A percentile compares a stretch with the other conserved stretches of the same genome.
Conservation (phyloP, 2,113 vertebrate species). For the Menura novaehollandiae region DNA sequence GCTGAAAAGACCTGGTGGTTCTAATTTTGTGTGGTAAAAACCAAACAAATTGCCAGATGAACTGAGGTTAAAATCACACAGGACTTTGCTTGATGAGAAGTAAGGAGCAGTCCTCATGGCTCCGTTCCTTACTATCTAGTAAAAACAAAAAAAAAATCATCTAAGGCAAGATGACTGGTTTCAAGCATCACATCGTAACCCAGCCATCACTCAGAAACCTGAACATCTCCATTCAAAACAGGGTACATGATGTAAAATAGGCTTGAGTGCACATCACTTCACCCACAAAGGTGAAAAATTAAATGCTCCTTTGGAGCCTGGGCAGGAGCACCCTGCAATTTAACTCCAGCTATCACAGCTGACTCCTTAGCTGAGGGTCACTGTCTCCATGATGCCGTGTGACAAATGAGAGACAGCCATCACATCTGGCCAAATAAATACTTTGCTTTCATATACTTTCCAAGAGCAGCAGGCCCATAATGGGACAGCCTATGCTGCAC, state of each 20-base stretch:
- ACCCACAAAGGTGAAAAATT: fast-evolving
- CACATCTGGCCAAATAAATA: not conserved
- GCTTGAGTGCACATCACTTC: not conserved
- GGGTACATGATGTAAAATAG: not conserved
- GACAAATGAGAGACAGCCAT: not conserved
- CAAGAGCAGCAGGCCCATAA: not conserved
- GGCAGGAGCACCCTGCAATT: not conserved
- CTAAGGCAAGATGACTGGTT: not conserved
- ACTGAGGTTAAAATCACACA: not conserved
- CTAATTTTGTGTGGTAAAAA: not conserved
- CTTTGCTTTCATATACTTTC: not conserved
- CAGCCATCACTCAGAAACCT: not conserved
- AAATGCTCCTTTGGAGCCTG: not conserved
- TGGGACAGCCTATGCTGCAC: not conserved
- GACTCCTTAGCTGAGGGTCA: not conserved
- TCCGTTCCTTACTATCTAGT: not conserved
- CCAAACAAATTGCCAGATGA: not conserved
- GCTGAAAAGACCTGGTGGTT: not conserved
- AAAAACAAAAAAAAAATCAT: not conserved
- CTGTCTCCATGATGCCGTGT: not conserved
- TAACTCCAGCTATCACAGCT: not conserved
- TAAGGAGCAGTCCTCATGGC: not conserved
- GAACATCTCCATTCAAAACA: not conserved
- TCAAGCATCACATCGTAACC: not conserved
- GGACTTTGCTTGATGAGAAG: not conserved